A percentile compares a stretch with the other conserved stretches of the same genome.
phyloP scores from a whole-genome alignment of 2,888 invertebrate species.

The Aricia artaxerxes region DNA sequence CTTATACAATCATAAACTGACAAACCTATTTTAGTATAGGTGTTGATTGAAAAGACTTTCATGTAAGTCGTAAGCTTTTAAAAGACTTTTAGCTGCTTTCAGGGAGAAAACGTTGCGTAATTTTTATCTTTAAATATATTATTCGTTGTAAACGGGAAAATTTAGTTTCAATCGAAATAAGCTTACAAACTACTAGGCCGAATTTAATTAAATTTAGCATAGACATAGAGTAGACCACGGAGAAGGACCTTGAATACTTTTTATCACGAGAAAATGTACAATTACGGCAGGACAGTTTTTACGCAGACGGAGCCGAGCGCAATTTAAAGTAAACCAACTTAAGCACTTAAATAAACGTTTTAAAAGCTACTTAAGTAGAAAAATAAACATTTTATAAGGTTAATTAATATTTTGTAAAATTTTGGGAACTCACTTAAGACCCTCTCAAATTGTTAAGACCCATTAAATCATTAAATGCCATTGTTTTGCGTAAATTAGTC shows the following conservation, averaged over 20 bases:
- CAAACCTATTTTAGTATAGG: neutral
- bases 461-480: slow-evolving; percentile 1
- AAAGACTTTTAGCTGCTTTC: neutral
- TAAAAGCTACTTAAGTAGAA: neutral
- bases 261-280: too few species aligned
- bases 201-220: too few species aligned
- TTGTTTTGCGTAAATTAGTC: slow-evolving; percentile 9
- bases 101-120: neutral
- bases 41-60: neutral
- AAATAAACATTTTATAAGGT: neutral
- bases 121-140: neutral
- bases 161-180: too few species aligned
- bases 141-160: neutral
- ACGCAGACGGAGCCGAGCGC: too few species aligned
- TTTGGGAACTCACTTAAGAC: neutral
- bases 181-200: too few species aligned
- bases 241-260: too few species aligned
- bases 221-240: too few species aligned
- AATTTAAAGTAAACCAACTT: too few species aligned
- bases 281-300: too few species aligned
- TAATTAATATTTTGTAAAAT: neutral
- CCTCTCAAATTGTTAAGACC: neutral
- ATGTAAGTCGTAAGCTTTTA: neutral
- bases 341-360: neutral
- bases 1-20: slow-evolving; percentile 8